Percentiles rank a stretch among this genome's conserved stretches.
phyloP scores from a whole-genome alignment of 1,140 invertebrate species.

The Aphelinus atriplicis region DNA sequence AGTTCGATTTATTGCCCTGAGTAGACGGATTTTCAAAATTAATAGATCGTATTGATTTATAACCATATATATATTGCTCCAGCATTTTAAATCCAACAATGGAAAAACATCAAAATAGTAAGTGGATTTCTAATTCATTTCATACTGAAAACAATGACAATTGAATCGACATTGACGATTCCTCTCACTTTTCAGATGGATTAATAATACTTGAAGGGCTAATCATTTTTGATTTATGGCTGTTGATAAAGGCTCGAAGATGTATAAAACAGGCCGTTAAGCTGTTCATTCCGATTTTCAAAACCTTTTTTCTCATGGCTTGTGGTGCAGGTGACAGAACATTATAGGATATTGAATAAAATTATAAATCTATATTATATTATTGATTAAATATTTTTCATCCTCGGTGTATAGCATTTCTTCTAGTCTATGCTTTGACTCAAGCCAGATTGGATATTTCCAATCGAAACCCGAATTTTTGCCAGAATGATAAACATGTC shows the following conservation, averaged over 20 bases:
- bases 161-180: too few relatives aligned
- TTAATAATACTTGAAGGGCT: slow-evolving; percentile 14
- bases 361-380: too few relatives aligned
- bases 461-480: neutral
- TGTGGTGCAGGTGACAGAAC: slow-evolving; percentile 37
- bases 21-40: too few relatives aligned
- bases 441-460: slow-evolving; percentile 1
- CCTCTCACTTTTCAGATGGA: neutral
- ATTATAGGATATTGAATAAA: too few relatives aligned
- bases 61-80: too few relatives aligned
- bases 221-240: slow-evolving; percentile 45
- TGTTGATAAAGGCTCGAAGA: slow-evolving; percentile 39
- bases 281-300: slow-evolving; percentile 31
- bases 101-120: too few relatives aligned
- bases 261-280: slow-evolving; percentile 21
- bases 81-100: too few relatives aligned
- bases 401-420: slow-evolving; percentile 29
- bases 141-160: too few relatives aligned
- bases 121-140: too few relatives aligned
- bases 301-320: slow-evolving; percentile 36
- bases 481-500: slow-evolving; percentile 1
- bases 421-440: slow-evolving; percentile 27
- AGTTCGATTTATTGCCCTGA: too few relatives aligned
- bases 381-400: slow-evolving; percentile 15
- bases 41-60: too few relatives aligned